Evolutionary conservation across 2,888 invertebrate genomes (phyloP), one percentile per base, ranked within the genome.

Genomic region (Drosophila helvetica): DNA sequence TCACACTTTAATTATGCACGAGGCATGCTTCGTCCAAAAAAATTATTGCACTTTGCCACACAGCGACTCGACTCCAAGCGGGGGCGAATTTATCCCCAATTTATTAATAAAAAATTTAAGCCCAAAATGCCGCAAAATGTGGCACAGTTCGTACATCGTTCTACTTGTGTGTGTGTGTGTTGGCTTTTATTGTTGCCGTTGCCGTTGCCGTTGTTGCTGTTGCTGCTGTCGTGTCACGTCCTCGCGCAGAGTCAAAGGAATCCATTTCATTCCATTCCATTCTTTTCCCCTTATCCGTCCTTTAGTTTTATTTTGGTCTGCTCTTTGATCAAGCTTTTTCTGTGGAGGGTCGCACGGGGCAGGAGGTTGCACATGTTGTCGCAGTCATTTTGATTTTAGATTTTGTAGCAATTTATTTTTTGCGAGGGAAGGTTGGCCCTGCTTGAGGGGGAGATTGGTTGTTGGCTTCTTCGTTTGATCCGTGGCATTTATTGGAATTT

Each of bases 1-100:
- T 55, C 22, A 30, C 47, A n/a, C 30, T 65, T 65, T 48, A 67
- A 65, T 65, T 55, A 66, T 55, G 47, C 42, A 38, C 15, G 9
- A 5, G 25, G 27, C 38, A 56, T 47, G 19, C 7, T 12, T 10
- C 15, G 6, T 4, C 3, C n/a, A 46, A 15, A 22, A 19, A 42
- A 48, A n/a, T 58, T 25, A 62, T 33, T 63, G 50, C 62, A 62
- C 19, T 62, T 59, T 38, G 18, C 27, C 53, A 30, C 58, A 22
- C 38, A 15, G 38, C 15, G 38, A 15, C 15, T 2, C 15, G 27
- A 19, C n/a, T n/a, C 12, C n/a, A 19, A 18, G 57, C 22, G 18
- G 33, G 38, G 38, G 38, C 38, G 3, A 33, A 38, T 38, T 47
- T 58, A 47, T 25, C 6, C 17, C n/a, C 45, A 46, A 38, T 33